These are phyloP conservation scores for Sialia sialis DNA, from an alignment of 2,113 vertebrate species.

Conservation along the genomic window DNA sequence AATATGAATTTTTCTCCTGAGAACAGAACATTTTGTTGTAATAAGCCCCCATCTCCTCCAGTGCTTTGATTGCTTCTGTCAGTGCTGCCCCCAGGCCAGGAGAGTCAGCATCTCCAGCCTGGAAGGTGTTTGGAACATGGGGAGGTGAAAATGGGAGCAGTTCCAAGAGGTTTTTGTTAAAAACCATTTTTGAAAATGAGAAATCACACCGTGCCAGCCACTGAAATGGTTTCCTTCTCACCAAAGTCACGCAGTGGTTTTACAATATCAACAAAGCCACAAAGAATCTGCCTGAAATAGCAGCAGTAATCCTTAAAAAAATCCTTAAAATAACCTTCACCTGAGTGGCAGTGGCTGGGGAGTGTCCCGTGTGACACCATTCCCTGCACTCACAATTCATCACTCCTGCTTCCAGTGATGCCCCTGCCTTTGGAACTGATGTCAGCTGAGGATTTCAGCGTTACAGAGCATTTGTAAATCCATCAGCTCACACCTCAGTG, in stretches of 20 bases:
- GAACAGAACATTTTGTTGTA: slow-evolving; percentile 7
- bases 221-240: background rate
- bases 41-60: background rate
- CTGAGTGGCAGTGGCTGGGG: background rate
- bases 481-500: background rate
- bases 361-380: background rate
- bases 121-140: background rate
- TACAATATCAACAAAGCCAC: background rate
- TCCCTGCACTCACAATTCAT: background rate
- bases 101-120: background rate
- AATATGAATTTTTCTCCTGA: background rate
- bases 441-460: background rate
- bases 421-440: background rate
- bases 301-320: background rate
- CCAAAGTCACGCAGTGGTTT: background rate
- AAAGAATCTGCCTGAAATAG: background rate
- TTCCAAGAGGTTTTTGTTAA: background rate
- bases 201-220: background rate
- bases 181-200: background rate
- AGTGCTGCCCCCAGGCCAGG: background rate
- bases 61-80: slow-evolving; percentile 13
- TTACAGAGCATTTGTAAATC: background rate
- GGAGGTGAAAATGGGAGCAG: background rate
- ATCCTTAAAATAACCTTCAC: background rate
- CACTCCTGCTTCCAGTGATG: background rate